These are phyloP conservation scores for Neomorphus geoffroyi DNA, from an alignment of 2,797 vertebrate species.

Conservation along the genomic window DNA sequence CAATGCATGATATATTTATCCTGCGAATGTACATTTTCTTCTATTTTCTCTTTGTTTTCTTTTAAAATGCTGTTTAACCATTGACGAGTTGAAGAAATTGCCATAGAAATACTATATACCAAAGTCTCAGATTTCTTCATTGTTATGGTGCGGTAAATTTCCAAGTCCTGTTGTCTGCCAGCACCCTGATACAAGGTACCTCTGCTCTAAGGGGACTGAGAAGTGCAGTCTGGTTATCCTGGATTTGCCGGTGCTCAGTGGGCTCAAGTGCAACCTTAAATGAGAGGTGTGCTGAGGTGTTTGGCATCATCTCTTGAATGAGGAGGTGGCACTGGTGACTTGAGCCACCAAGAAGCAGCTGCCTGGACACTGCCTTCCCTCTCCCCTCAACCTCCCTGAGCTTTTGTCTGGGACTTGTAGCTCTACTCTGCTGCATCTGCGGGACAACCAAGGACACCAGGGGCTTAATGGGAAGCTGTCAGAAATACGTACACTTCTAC, in stretches of 20 bases:
- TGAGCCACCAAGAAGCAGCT: slow-evolving; percentile 18
- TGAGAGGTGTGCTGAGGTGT: neutral
- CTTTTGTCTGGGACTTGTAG: neutral
- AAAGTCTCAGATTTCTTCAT: neutral
- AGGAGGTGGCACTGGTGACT: neutral
- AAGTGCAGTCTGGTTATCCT: neutral
- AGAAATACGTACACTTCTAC: slow-evolving; percentile 24
- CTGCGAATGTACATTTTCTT: neutral
- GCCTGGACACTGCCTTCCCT: slow-evolving; percentile 4
- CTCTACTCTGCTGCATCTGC: neutral
- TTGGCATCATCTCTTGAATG: neutral
- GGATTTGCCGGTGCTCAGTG: neutral
- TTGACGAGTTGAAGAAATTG: neutral
- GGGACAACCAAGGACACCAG: neutral
- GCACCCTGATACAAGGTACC: neutral
- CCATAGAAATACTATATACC: neutral
- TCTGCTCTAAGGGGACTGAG: neutral
- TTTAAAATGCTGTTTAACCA: neutral
- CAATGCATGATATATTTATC: neutral
- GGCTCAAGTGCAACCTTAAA: neutral
- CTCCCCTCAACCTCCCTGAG: neutral
- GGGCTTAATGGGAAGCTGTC: slow-evolving; percentile 37
- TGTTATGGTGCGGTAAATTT: neutral
- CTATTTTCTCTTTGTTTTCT: neutral
- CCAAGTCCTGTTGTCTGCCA: neutral